A percentile compares a stretch with the other conserved stretches of the same genome.
Conservation (phyloP, 2,797 vertebrate species). For the Staurois parvus region DNA sequence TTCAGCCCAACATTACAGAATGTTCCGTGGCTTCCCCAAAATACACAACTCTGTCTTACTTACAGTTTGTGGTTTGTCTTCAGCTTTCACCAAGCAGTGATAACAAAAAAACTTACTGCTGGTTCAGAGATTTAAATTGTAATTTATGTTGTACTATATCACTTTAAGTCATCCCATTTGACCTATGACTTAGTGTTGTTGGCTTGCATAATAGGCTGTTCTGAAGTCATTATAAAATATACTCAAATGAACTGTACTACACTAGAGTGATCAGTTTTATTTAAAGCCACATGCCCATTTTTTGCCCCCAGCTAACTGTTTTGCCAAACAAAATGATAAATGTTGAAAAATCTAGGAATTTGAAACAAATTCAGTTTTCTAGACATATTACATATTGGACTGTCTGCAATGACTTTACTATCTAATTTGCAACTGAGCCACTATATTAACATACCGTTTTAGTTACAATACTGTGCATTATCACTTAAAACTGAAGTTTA, state of each 20-base stretch:
- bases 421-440: no score
- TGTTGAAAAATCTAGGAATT: no score
- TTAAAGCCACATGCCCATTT: no score
- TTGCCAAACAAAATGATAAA: no score
- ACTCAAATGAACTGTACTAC: not conserved
- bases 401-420: no score
- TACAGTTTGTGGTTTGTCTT: conserved; percentile 31
- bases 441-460: no score
- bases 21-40: conserved; percentile 38
- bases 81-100: conserved; percentile 19
- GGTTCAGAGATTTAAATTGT: not conserved
- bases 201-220: not conserved
- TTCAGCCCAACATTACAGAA: conserved; percentile 38
- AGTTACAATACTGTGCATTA: no score
- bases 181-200: not conserved
- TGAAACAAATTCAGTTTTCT: no score
- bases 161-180: conserved; percentile 6
- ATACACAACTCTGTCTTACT: conserved; percentile 15
- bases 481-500: no score
- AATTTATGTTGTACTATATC: conserved; percentile 26
- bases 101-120: conserved; percentile 4
- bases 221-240: not conserved
- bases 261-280: not conserved
- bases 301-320: no score
- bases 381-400: no score